Evolutionary conservation across 2,888 invertebrate genomes (phyloP), one percentile per base, ranked within the genome.

Genomic region (Chymomyza amoena): DNA sequence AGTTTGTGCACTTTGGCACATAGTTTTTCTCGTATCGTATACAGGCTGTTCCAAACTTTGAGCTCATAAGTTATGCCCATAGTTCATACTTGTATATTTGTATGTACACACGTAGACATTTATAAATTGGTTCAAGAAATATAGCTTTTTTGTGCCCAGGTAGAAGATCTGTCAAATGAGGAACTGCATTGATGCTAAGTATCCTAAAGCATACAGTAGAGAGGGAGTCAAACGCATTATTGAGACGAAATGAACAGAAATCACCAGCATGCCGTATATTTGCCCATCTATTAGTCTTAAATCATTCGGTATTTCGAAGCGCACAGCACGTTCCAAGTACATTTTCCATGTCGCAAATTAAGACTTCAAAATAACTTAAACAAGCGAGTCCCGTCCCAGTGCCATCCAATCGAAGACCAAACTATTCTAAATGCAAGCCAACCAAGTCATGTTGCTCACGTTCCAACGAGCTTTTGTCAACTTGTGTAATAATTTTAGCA

Each of bases 381-480:
- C 70, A 61, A 69, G 36, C 59, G 28, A 4, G 54, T 32, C n/a
- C n/a, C n/a, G n/a, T n/a, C 32, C 18, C 54, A 54, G n/a, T n/a
- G 13, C 18, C 54, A 20, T 16, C 54, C 10, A 54, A 18, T 54
- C 16, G 16, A 16, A 54, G 18, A 64, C 64, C 15, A 51, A 52
- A 52, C 52, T 18, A 63, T 71, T 72, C 71, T 62, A 64, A 63
- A 81, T 72, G 75, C 70, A 73, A 70, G 69, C 76, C 76, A 75
- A 78, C 80, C 81, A 75, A 87, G 84, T 90, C 90, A 90, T 90
- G 90, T 90, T 89, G 90, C 87, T 86, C 90, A 90, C 90, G 90
- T 90, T 87, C 89, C 83, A 87, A 82, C 84, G 90, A 90, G 90
- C 90, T 90, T 90, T 90, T 90, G 90, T 90, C 90, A 90, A 90